Evolutionary conservation across 1,140 invertebrate genomes (phyloP), one percentile per base, ranked within the genome.

Genomic region (Lepidurus apus): DNA sequence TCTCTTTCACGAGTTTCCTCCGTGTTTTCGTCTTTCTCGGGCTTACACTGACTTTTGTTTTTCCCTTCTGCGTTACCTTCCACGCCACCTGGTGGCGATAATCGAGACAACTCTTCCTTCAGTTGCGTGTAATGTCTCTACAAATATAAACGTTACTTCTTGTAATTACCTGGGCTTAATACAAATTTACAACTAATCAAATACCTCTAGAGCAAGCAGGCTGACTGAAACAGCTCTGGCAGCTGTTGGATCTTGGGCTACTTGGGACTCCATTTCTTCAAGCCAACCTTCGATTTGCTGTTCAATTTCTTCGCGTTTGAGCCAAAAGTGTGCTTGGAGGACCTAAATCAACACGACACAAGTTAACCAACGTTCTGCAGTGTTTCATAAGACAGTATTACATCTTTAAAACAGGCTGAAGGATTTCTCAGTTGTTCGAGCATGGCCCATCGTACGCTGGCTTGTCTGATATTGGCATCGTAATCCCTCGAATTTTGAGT

Each of bases 381-480:
- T 2, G 43, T 80, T 53, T 13, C 11, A 73, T 1, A 42, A 77
- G 17, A 17, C 45, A 80, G 24, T 83, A 83, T 83, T 85, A 95
- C 93, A 86, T 96, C 93, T 87, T 93, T 94, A 84, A 98, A 97
- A 86, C 95, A 96, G n/a, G 93, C 90, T 82, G 93, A 93, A 3
- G 95, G 95, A 86, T 95, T 95, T 80, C 91, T 87, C 80, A 98
- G 90, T 85, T 97, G 95, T 85, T 98, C 95, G 74, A 97, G 87
- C 93, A 98, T 98, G 65, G 95, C 96, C 95, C 95, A 98, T 84
- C 94, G 92, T 47, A 96, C 93, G 77, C 94, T 97, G 7, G 95
- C 95, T 86, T 97, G 94, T 86, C 95, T 93, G 82, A 98, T 96
- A 85, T 97, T 97, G 80, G 95, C 92, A 86, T 98, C 97, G 86